Evolutionary conservation across 2,888 invertebrate genomes (phyloP), one percentile per base, ranked within the genome.

Genomic region (Perithous albicinctus): DNA sequence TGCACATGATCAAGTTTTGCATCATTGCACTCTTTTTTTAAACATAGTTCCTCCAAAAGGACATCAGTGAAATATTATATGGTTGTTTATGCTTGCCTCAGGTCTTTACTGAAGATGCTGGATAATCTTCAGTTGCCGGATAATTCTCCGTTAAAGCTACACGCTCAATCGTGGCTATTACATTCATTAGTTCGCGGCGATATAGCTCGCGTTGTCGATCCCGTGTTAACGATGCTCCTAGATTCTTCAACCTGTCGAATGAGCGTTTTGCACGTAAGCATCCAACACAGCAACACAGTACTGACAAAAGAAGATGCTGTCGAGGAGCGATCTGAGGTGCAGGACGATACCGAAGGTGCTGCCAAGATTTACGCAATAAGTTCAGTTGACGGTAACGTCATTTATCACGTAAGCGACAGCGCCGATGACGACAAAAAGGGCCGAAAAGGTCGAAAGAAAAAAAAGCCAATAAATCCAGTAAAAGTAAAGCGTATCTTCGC

Each of bases 161-260:
- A 96, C 66, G 95, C 96, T 0, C 96, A 96, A 85, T 95, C 95
- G 26, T 98, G 98, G 96, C 93, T 98, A 38, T 94, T 96, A 61
- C 96, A 96, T 75, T 94, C 95, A 26, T 93, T 98, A 3, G 93
- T 96, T 66, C 94, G 96, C 38, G 96, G 96, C 12, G 98, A 98
- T 89, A 94, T 97, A 75, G 95, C 96, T 0, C 94, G 97, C 1
- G 94, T 98, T 10, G 94, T 98, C 29, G 97, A 97, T 88, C 97
- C 97, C 0, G 93, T 97, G 4, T 93, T 97, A 73, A 93, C 95
- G 81, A 96, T 97, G 92, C 93, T 98, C 20, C 93, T 98, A 26
- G 95, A 96, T 84, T 95, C 97, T 0, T 96, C 96, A 82, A 97
- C 97, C 0, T 96, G 97, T 72, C 94, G 97, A n/a, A 95, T 97